These are phyloP conservation scores for Rhopalosiphum nymphaeae DNA, from an alignment of 2,888 invertebrate genomes.

Conservation along the genomic window DNA sequence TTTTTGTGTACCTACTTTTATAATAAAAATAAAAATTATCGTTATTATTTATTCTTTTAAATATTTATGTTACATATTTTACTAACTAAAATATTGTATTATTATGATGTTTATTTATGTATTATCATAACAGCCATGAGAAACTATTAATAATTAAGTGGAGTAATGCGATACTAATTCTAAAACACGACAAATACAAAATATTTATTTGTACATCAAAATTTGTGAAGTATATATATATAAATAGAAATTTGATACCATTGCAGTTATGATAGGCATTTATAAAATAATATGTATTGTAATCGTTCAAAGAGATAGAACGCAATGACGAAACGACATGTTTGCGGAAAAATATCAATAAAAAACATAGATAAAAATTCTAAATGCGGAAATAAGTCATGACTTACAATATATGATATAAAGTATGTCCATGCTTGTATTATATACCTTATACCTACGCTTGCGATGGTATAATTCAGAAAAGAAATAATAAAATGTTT, in stretches of 20 bases:
- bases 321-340: background rate
- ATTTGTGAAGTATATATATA: background rate
- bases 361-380: conserved; percentile 11
- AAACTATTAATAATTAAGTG: background rate
- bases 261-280: background rate
- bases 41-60: background rate
- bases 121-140: background rate
- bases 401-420: background rate
- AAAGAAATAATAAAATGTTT: background rate
- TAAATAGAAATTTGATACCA: background rate
- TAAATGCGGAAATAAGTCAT: conserved; percentile 8
- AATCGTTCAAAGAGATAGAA: background rate
- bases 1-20: background rate
- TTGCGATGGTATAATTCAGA: background rate
- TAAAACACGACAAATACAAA: background rate
- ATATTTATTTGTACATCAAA: background rate
- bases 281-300: background rate
- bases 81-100: background rate
- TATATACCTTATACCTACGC: background rate
- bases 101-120: background rate
- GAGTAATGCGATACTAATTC: background rate
- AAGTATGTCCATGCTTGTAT: background rate
- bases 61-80: background rate
- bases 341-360: background rate
- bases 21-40: background rate